A percentile compares a stretch with the other conserved stretches of the same genome.
Conservation (phyloP, 2,888 invertebrate genomes). For the Frankliniella fusca region DNA sequence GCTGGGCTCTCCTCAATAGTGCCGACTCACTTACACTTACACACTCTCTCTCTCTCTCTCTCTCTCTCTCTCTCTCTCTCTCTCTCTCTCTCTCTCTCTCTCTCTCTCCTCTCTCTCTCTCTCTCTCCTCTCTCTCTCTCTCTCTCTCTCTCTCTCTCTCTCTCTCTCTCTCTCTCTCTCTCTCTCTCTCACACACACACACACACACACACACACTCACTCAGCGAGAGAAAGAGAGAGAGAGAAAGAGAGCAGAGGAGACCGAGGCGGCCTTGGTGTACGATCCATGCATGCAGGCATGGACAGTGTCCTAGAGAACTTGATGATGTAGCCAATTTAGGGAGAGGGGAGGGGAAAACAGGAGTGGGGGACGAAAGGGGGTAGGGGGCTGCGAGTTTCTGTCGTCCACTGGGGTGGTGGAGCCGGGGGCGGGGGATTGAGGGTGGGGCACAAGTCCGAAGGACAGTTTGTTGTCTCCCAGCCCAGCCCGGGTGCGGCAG, state of each 20-base stretch:
- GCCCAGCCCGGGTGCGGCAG: no score
- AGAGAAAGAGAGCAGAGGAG: not conserved
- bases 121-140: slow-evolving; percentile 21
- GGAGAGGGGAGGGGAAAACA: not conserved
- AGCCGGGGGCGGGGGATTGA: no score
- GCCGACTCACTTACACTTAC: no score
- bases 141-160: slow-evolving; percentile 12
- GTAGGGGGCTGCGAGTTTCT: not conserved
- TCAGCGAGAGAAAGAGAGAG: not conserved
- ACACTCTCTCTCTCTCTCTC: no score
- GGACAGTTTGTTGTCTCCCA: no score
- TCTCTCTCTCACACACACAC: not conserved
- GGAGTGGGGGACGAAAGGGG: not conserved
- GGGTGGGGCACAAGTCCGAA: no score
- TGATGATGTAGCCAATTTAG: no score
- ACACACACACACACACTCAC: not conserved
- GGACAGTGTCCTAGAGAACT: no score
- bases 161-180: no score
- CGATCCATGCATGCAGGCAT: no score
- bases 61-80: not conserved
- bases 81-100: slow-evolving; percentile 21
- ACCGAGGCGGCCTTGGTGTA: not conserved
- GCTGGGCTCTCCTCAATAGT: no score
- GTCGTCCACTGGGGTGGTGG: no score
- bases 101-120: slow-evolving; percentile 29